Evolutionary conservation across 2,888 invertebrate species (phyloP), one percentile per base, ranked within the genome.

Genomic region (Tridacna gigas): DNA sequence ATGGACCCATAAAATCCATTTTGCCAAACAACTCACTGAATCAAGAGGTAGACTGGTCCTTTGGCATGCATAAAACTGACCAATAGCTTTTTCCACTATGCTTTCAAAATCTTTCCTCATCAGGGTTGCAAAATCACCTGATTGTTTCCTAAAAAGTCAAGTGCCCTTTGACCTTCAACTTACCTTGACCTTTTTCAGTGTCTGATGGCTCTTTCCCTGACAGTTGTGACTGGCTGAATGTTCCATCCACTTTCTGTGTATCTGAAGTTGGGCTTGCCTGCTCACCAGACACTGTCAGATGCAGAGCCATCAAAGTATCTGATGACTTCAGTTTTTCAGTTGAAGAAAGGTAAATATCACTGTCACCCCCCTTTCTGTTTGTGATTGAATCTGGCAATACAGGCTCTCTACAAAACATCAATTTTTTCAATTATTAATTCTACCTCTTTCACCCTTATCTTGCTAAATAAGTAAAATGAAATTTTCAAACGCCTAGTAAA

Each of bases 251-350:
- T 48, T 25, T 65, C n/a, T 28, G 65, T 18, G 48, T 45, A 45
- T 9, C 3, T 51, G 28, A 12, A 4, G 47, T 3, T 11, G 47
- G 22, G 5, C 26, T 66, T n/a, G 66, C 11, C 4, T 20, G 37
- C 28, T 45, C 74, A 61, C 74, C 56, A 18, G 66, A 25, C 51
- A 48, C 22, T 26, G 63, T 5, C 47, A 47, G 7, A 25, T 73
- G 67, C 12, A 45, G 74, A 5, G 84, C 82, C 79, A 84, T 84
- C 74, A 84, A 37, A n/a, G 74, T 66, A 60, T 84, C 84, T 22
- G 79, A 66, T 22, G 82, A 74, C 12, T 77, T 76, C 37, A 71
- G 67, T 69, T 80, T 78, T 47, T 78, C 78, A 69, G 37, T 45
- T 5, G 20, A 48, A 25, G 60, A 63, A 4, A 78, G 61, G 11